Base-by-base conservation (phyloP, 1,140 invertebrate species). In the Heliconius nattereri region DNA sequence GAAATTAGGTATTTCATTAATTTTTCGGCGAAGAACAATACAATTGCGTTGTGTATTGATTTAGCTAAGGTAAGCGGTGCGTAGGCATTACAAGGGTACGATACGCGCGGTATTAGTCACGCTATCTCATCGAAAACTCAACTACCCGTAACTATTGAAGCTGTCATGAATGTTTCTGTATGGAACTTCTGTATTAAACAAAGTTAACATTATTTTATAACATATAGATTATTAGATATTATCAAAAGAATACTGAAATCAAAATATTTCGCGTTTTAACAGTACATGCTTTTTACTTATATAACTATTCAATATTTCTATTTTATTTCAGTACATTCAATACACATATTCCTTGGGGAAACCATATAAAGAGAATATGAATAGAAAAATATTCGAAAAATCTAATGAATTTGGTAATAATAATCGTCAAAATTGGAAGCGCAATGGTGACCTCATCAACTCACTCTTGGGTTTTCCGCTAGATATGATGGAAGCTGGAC, bases 371-470 rank as follows among this genome's bases (percentile, higher is more conserved):
- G 83, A 75, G 23, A 79, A 81, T 52, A 73, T 79, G 19, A 80
- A 71, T 9, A 80, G 49, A 9, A 54, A 81, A 52, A 35, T 81
- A n/a, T 75, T 83, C 16, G 79, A 84, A 5, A 79, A 88, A 82
- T 86, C 84, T 1, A 87, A 88, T 66, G 75, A 83, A 2, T 77
- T 86, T 20, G 79, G 90, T 13, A 85, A 92, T 79, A 90, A 89
- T 1, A 89, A 89, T 57, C 90, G 87, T 76, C 85, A 84, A 45
- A 81, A 85, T 19, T 88, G 84, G 85, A 97, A 97, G 88, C 95
- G 97, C 9, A 97, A 97, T 85, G 97, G 96, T 0, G 97, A 97
- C 84, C 91, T 97, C 7, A 97, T 97, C 78, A 97, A 97, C 85
- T 96, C 96, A 2, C 90, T 97, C 2, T 88, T 97, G 1, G 96